These are phyloP conservation scores for Prochilodus magdalenae DNA, from an alignment of 2,113 vertebrate genomes.

Conservation along the genomic window DNA sequence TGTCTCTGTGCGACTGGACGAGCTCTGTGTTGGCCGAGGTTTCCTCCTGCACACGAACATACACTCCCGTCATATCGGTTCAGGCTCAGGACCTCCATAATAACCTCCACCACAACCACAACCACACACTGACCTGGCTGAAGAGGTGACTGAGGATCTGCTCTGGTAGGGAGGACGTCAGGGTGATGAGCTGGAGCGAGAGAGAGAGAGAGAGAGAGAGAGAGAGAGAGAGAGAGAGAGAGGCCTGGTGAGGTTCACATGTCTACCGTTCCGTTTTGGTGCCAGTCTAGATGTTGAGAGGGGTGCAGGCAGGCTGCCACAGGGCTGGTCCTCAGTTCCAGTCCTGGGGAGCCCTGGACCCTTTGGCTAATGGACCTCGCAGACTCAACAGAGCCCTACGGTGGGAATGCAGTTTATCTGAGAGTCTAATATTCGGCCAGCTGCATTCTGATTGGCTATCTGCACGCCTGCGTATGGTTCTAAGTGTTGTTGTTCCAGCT, in stretches of 20 bases:
- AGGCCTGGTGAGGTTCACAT: too few species aligned
- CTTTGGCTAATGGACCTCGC: too few species aligned
- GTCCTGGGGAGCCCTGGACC: too few species aligned
- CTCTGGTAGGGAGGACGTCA: slow-evolving; percentile 86
- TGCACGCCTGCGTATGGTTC: too few species aligned
- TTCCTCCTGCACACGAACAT: slow-evolving; percentile 75
- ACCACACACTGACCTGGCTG: slow-evolving; percentile 80
- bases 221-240: not conserved
- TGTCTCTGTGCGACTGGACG: slow-evolving; percentile 82
- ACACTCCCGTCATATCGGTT: not conserved
- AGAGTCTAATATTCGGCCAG: too few species aligned
- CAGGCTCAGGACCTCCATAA: not conserved
- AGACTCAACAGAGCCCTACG: too few species aligned
- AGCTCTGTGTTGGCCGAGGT: slow-evolving; percentile 82
- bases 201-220: not conserved
- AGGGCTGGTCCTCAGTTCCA: too few species aligned
- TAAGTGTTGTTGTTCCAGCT: too few species aligned
- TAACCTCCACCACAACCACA: not conserved
- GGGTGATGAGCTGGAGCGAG: slow-evolving; percentile 77
- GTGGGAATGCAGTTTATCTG: not conserved
- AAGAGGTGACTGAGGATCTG: slow-evolving; percentile 90
- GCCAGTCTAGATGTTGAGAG: too few species aligned
- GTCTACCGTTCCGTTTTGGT: too few species aligned
- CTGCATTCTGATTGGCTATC: too few species aligned
- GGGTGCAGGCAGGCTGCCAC: too few species aligned